Conservation (phyloP, 1,140 invertebrate genomes). For the Brachionus plicatilis region DNA sequence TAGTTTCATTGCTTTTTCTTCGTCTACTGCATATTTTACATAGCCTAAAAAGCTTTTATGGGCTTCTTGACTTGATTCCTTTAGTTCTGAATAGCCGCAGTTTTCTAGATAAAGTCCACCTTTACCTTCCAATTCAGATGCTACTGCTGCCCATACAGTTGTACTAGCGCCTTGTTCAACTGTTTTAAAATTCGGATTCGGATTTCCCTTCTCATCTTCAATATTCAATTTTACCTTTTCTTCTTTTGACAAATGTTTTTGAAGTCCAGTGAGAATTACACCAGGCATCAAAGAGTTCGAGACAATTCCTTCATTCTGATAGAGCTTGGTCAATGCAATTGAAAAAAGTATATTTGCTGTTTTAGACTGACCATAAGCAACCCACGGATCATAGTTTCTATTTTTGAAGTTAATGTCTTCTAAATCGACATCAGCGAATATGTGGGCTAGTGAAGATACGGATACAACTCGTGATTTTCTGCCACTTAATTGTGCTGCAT, state of each 20-base stretch:
- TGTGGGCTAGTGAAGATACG: background rate
- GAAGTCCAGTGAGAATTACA: background rate
- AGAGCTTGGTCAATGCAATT: background rate
- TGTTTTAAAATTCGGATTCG: constrained; percentile 23
- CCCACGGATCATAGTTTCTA: constrained; percentile 2
- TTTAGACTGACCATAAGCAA: constrained; percentile 45
- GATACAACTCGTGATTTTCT: constrained; percentile 9
- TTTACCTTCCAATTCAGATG: constrained; percentile 60
- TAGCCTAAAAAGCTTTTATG: background rate
- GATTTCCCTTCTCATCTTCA: background rate
- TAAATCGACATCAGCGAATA: constrained; percentile 34
- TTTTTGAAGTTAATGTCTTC: constrained; percentile 41
- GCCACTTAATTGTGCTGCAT: background rate
- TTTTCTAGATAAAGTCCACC: constrained; percentile 18
- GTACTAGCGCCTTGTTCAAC: constrained; percentile 68
- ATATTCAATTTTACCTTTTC: background rate
- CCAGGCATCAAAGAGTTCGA: constrained; percentile 19
- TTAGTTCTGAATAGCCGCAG: background rate
- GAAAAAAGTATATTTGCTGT: constrained; percentile 35
- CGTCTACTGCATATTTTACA: background rate
- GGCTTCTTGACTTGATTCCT: background rate
- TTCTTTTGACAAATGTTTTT: background rate
- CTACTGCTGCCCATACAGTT: constrained; percentile 69
- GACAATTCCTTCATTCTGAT: background rate
- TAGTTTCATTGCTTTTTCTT: constrained; percentile 5